Base-by-base conservation (phyloP, 2,888 invertebrate species). In the Empis stercorea region DNA sequence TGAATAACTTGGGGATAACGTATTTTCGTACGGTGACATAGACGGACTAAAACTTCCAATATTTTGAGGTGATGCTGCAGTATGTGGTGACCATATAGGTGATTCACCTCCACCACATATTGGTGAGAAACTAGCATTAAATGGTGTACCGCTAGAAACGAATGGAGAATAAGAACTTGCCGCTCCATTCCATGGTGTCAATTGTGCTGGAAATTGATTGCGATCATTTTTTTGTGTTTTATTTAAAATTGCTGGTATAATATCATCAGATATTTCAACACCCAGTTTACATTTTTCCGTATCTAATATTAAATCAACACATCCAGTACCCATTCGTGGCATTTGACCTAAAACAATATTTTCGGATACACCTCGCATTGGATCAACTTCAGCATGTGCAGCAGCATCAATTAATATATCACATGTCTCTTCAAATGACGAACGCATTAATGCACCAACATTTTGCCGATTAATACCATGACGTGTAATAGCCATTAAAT, bases 401-500 rank as follows among this genome's bases (percentile, higher is more conserved):
- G 96, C 91, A 0, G 96, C 96, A 65, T 97, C 96, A 74, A 97
- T 78, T 56, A 97, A 68, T 48, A 97, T 94, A 62, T 97, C 94
- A 0, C 92, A 95, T 2, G 56, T 96, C 79, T 97, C 96, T 71
- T 97, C 96, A 68, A 97, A 97, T 10, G 95, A 95, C 66, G 96
- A 96, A 70, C 94, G 82, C 88, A 96, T 96, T 48, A 96, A 78
- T 5, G 93, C 92, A 46, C 96, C 96, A 44, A 93, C 93, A 59
- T 94, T 92, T 63, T 92, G 91, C 54, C 87, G 78, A 71, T 97
- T 97, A 64, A 97, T 96, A 59, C 96, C 96, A 76, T 97, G 96
- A 73, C 96, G 87, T 39, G 96, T 96, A 65, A 97, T 97, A 51
- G 96, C 95, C 96, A 97, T 97, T 63, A 97, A 78, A 72, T 96